Conservation (phyloP, 2,888 invertebrate genomes). For the Caenorhabditis sinica region DNA sequence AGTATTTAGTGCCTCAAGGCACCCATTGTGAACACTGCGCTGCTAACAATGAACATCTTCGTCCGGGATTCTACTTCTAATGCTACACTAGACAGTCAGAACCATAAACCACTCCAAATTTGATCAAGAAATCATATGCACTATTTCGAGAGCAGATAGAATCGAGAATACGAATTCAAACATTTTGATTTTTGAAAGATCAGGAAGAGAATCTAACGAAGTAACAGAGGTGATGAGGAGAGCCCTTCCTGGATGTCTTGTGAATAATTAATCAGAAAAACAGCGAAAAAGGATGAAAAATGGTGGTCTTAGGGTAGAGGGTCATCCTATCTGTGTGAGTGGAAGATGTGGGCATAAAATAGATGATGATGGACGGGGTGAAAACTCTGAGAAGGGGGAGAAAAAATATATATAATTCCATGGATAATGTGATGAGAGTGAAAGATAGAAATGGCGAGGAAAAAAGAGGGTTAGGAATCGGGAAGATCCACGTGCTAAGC, state of each 20-base stretch:
- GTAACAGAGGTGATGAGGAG: neutral
- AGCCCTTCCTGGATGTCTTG: slow-evolving; percentile 14
- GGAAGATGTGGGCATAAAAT: slow-evolving; percentile 11
- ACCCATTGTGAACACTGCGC: too few species aligned
- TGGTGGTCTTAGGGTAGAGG: neutral
- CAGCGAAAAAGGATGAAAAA: neutral
- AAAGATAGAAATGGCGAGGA: slow-evolving; percentile 32
- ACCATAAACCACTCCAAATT: neutral
- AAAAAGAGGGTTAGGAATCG: slow-evolving; percentile 27
- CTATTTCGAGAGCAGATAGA: neutral
- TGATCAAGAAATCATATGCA: neutral
- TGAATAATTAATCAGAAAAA: slow-evolving; percentile 43
- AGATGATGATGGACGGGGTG: slow-evolving; percentile 7
- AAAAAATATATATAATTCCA: slow-evolving; percentile 52
- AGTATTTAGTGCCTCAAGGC: too few species aligned
- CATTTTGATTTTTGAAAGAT: neutral
- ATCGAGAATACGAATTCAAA: neutral
- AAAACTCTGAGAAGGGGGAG: neutral
- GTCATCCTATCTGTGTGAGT: slow-evolving; percentile 31
- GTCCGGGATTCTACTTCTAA: too few species aligned
- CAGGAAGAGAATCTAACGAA: neutral
- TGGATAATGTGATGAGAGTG: slow-evolving; percentile 57
- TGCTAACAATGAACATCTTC: too few species aligned
- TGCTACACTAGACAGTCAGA: neutral
- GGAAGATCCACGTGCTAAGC: slow-evolving; percentile 46